phyloP scores from a whole-genome alignment of 2,888 invertebrate genomes.

The Dicyrtoma fusca region DNA sequence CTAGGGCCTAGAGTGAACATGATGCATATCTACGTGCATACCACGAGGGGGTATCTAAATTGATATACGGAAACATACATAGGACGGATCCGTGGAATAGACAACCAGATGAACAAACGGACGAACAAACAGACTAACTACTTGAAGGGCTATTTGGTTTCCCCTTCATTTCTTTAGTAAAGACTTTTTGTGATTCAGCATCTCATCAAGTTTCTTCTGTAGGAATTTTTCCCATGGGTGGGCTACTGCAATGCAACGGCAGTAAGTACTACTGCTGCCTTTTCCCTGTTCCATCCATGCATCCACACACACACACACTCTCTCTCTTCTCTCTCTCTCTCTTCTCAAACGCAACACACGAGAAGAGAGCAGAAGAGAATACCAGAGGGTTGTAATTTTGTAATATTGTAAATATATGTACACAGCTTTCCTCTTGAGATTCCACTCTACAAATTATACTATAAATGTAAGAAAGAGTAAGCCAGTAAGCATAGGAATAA shows the following conservation, averaged over 20 bases:
- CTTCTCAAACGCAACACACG: neutral
- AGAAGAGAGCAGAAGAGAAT: neutral
- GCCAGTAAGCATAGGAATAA: too few relatives aligned
- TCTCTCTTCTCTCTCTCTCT: neutral
- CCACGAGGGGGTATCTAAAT: neutral
- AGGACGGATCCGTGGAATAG: too few relatives aligned
- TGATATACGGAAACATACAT: neutral
- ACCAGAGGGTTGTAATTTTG: neutral
- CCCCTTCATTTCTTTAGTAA: slow-evolving; percentile 35
- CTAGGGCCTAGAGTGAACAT: too few relatives aligned
- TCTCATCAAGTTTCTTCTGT: slow-evolving; percentile 49
- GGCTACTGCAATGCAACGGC: slow-evolving; percentile 44
- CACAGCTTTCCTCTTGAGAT: too few relatives aligned
- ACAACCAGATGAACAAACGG: neutral
- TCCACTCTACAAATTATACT: too few relatives aligned
- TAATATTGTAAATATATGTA: too few relatives aligned
- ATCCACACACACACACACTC: neutral
- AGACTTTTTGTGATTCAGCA: slow-evolving; percentile 47
- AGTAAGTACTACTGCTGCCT: slow-evolving; percentile 14
- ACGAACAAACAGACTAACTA: slow-evolving; percentile 10
- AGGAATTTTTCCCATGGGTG: slow-evolving; percentile 56
- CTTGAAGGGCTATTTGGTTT: slow-evolving; percentile 44
- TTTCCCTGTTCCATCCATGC: slow-evolving; percentile 12
- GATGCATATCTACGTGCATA: neutral
- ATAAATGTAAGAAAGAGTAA: too few relatives aligned